Evolutionary conservation across 2,888 invertebrate genomes (phyloP).

Genomic region (Sepioteuthis lessoniana): DNA sequence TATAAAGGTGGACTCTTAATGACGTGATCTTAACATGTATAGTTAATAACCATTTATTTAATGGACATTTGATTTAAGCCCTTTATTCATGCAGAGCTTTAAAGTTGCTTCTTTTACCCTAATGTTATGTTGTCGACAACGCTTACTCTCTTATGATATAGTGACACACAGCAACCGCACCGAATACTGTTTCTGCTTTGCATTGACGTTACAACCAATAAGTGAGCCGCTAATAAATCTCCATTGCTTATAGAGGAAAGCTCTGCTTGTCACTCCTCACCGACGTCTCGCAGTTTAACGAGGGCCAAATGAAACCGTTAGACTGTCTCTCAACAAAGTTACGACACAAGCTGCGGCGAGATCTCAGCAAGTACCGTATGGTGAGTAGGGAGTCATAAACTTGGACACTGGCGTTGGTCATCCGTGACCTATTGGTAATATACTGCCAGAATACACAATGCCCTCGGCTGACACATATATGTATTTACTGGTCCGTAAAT

Average conservation of each 20-base stretch:
- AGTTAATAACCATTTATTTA: too few relatives aligned
- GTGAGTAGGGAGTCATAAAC: not conserved
- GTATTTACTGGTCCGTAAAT: not conserved
- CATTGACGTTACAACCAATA: not conserved
- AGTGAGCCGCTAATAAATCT: not conserved
- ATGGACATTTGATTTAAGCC: too few relatives aligned
- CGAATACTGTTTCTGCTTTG: not conserved
- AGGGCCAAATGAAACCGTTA: conserved; percentile 33
- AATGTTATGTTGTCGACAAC: not conserved
- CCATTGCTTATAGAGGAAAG: not conserved
- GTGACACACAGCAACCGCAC: not conserved
- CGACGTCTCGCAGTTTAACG: not conserved
- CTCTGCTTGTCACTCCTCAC: not conserved
- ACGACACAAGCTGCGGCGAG: not conserved
- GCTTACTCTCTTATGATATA: not conserved
- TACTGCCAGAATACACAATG: conserved; percentile 33
- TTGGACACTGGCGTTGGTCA: not conserved
- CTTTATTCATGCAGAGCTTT: too few relatives aligned
- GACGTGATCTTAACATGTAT: too few relatives aligned
- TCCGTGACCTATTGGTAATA: not conserved
- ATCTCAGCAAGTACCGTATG: not conserved
- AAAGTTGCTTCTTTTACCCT: not conserved
- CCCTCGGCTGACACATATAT: not conserved
- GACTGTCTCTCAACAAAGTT: not conserved
- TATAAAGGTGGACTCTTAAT: too few relatives aligned